These are phyloP conservation scores for Phoeniculus purpureus DNA, from an alignment of 2,797 vertebrate genomes.

Conservation along the genomic window DNA sequence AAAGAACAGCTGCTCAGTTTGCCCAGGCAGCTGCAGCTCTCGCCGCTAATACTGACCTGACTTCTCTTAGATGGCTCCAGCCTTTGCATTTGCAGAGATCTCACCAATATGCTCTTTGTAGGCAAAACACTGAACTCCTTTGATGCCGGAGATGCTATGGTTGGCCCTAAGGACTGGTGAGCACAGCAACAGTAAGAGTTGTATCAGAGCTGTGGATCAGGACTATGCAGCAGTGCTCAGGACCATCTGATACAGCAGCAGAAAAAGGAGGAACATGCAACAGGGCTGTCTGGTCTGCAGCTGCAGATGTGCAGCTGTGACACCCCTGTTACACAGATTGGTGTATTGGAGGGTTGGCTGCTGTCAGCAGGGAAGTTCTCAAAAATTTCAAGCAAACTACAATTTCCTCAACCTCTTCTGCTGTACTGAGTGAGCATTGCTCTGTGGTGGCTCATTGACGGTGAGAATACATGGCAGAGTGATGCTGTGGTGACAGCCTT, in stretches of 20 bases:
- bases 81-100: not conserved
- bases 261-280: not conserved
- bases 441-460: not conserved
- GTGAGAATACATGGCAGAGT: not conserved
- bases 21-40: not conserved
- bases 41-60: not conserved
- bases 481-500: not conserved
- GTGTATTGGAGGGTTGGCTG: not conserved
- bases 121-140: not conserved
- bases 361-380: not conserved
- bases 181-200: not conserved
- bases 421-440: not conserved
- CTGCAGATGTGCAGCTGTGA: not conserved
- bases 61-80: not conserved
- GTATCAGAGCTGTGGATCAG: not conserved
- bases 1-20: not conserved
- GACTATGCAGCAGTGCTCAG: not conserved
- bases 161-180: not conserved
- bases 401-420: not conserved
- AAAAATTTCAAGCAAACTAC: not conserved
- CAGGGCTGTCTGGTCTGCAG: not conserved
- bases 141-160: not conserved
- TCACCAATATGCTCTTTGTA: not conserved
- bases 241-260: not conserved
- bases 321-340: no score